Percentiles rank a stretch among this genome's conserved stretches.
Conservation (phyloP, 2,797 vertebrate genomes). For the Cuniculus paca region DNA sequence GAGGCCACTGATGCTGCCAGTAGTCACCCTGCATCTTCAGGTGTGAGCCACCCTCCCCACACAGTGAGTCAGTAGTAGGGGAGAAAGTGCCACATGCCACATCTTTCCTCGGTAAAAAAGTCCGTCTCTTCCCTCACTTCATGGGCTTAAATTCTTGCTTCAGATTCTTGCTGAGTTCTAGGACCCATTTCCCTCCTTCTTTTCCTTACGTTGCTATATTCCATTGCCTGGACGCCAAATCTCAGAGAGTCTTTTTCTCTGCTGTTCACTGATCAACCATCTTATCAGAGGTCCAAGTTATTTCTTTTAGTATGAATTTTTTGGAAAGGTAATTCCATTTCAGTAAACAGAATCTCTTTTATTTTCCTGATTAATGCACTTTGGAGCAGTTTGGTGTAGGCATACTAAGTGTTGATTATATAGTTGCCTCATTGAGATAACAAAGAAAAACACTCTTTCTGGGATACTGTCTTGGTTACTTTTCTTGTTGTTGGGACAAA, state of each 20-base stretch:
- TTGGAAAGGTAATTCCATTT: background rate
- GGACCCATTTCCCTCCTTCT: background rate
- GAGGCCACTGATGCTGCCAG: background rate
- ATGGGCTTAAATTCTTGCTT: background rate
- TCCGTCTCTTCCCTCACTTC: background rate
- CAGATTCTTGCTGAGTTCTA: background rate
- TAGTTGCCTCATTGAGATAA: background rate
- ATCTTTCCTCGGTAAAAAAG: background rate
- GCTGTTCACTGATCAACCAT: background rate
- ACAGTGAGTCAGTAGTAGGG: background rate
- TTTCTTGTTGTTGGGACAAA: no score
- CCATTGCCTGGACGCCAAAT: background rate
- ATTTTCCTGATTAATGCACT: background rate
- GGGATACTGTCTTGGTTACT: background rate
- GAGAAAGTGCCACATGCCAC: background rate
- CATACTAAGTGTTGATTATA: background rate
- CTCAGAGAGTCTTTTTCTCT: background rate
- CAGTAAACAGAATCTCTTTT: background rate
- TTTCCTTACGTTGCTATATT: background rate
- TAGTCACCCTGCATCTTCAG: background rate
- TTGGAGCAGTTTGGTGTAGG: background rate
- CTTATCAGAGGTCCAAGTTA: background rate
- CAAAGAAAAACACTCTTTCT: background rate
- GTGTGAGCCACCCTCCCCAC: background rate
- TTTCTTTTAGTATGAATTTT: background rate